phyloP scores from a whole-genome alignment of 2,113 vertebrate species.

The Accipiter cooperii region DNA sequence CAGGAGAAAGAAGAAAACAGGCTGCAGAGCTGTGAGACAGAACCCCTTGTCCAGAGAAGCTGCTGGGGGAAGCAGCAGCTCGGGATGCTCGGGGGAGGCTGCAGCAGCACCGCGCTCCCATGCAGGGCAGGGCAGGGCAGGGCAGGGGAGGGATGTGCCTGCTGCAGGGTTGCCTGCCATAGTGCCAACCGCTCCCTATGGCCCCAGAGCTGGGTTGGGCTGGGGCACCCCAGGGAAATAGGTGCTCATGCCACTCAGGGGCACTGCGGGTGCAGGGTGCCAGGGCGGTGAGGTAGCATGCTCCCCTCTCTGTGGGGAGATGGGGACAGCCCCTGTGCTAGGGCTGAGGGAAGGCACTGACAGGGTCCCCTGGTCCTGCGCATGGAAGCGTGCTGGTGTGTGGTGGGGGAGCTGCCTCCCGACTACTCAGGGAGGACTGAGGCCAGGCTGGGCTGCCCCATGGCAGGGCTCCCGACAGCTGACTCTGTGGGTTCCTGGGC shows the following conservation, averaged over 20 bases:
- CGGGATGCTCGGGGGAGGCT: background rate
- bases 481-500: background rate
- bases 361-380: background rate
- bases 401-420: background rate
- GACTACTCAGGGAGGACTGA: too few species aligned
- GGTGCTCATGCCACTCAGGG: rapidly evolving
- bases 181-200: background rate
- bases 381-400: background rate
- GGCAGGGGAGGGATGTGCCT: background rate
- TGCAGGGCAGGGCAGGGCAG: too few species aligned
- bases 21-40: background rate
- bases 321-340: background rate
- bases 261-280: background rate
- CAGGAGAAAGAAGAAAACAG: background rate
- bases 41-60: background rate
- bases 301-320: background rate
- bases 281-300: background rate
- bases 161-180: rapidly evolving
- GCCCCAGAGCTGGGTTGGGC: background rate
- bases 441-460: background rate
- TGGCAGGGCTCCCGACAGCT: background rate
- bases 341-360: background rate
- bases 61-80: background rate
- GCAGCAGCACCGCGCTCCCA: rapidly evolving
- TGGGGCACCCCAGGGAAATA: background rate